Base-by-base conservation (phyloP, 2,888 invertebrate species). In the Dexiosoma caninum region DNA sequence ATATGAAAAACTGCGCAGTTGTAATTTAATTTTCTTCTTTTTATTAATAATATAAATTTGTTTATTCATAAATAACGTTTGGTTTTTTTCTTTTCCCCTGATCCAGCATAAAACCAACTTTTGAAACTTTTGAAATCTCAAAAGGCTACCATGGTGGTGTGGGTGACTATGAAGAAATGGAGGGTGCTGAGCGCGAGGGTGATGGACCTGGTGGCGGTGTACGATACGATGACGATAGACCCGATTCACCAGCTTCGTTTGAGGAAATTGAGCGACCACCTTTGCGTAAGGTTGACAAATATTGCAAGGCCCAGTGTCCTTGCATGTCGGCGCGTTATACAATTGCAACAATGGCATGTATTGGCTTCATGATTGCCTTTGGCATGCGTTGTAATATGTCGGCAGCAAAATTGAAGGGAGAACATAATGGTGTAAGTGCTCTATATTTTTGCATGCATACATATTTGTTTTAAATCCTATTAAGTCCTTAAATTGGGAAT, bases 361-460 rank as follows among this genome's bases (percentile, higher is more conserved):
- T 96, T 87, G 97, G 97, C 71, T 97, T 97, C 91, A 94, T 97
- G 90, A 97, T 97, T 88, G 97, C 97, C 90, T 97, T 98, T 88
- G 99, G 99, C 16, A 99, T 99, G 94, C 94, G 99, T 75, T 98
- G 98, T 91, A 99, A 99, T 91, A 97, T 99, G 96, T 97, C 98
- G 69, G 97, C 99, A 91, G 98, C 99, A 55, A 97, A 98, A 90
- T 93, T 97, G 75, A 94, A 95, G 89, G 92, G 95, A 89, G 93
- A 94, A 83, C 92, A 92, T 78, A 89, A 90, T 84, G 91, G 91
- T 85, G 94, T 94, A 86, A 92, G 92, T 86, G 57, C 14, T 46
- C 78, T 83, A 82, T 59, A 82, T n/a, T n/a, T n/a, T n/a, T n/a
- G 5, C 37, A 82, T 27, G 82, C 83, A 84, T 42, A 27, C 2